Evolutionary conservation across 2,113 vertebrate genomes (phyloP), one percentile per base, ranked within the genome.

Genomic region (Castor canadensis): DNA sequence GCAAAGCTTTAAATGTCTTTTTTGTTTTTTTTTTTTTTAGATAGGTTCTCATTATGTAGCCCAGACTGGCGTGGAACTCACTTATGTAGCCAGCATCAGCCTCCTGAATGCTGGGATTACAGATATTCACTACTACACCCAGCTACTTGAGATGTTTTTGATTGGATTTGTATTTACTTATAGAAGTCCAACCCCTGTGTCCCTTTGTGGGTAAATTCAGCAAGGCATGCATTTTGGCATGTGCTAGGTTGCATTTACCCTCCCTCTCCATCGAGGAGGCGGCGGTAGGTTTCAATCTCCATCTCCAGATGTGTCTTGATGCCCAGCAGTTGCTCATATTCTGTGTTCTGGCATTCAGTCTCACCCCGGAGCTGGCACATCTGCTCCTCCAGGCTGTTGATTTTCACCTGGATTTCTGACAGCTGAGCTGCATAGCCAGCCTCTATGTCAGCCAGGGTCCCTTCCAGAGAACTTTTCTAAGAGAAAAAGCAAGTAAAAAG

Each of bases 391-490:
- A 99, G 45, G 38, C 22, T 20, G 9, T 98, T 95, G 79, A 99
- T 98, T 72, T 98, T 93, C 15, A 13, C 12, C 94, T 99, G 99
- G 13, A 99, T 95, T 45, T 96, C 81, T 22, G 97, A 96, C 84
- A 99, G 98, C 93, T 98, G 97, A 95, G 95, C 93, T 43, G 97
- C 49, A 43, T 98, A 99, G 17, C 97, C 97, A 0, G 2, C 56
- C 90, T 99, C 98, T 5, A 98, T 99, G 56, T 99, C 99, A 3
- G 92, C 96, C 49, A 99, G 95, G 2, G 98, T 98, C 6, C 84
- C 96, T 96, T 99, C 99, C 95, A 99, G 95, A 47, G 99, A 97
- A 2, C 91, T 90, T 99, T 99, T 99, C 99, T 99, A 81, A 49
- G 52, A 77, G 38, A 56, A 82, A 40, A 93, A 64, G 28, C 45